A percentile compares a stretch with the other conserved stretches of the same genome.
These are phyloP conservation scores for Gallirallus australis DNA, from an alignment of 2,797 vertebrate genomes.

Conservation along the genomic window DNA sequence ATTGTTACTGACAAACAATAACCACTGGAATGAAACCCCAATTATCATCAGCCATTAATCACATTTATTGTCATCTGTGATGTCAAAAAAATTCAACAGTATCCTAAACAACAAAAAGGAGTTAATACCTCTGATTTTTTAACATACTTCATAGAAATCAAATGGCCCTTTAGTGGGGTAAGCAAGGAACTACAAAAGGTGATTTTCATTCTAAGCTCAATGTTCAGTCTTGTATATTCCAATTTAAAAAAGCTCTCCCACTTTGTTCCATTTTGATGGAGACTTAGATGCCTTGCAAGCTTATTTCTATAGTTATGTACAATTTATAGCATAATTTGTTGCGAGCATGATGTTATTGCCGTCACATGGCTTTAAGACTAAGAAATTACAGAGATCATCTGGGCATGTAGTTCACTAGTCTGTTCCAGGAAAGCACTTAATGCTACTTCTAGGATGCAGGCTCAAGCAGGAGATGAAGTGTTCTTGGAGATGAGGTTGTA, in stretches of 20 bases:
- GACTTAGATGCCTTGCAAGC: neutral
- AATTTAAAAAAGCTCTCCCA: neutral
- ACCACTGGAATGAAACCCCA: slow-evolving; percentile 85
- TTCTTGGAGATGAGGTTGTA: neutral
- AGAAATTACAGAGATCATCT: neutral
- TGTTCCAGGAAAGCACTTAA: neutral
- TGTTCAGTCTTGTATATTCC: neutral
- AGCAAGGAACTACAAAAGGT: neutral
- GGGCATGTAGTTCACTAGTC: neutral
- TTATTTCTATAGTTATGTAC: neutral
- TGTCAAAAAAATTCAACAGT: slow-evolving; percentile 78
- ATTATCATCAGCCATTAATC: slow-evolving; percentile 88
- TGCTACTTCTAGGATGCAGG: neutral
- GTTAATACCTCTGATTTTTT: slow-evolving; percentile 38
- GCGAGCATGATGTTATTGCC: neutral
- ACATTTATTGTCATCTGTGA: slow-evolving; percentile 83
- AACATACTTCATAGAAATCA: slow-evolving; percentile 39
- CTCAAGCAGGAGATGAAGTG: neutral
- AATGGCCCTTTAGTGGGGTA: slow-evolving; percentile 28
- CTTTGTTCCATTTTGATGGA: neutral
- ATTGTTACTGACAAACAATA: slow-evolving; percentile 87
- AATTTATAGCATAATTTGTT: neutral
- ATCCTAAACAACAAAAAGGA: slow-evolving; percentile 65
- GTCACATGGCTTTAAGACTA: slow-evolving; percentile 18
- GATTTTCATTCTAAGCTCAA: slow-evolving; percentile 28